Conservation (phyloP, 1,140 invertebrate species). For the Pseudomyrmex pallidus region DNA sequence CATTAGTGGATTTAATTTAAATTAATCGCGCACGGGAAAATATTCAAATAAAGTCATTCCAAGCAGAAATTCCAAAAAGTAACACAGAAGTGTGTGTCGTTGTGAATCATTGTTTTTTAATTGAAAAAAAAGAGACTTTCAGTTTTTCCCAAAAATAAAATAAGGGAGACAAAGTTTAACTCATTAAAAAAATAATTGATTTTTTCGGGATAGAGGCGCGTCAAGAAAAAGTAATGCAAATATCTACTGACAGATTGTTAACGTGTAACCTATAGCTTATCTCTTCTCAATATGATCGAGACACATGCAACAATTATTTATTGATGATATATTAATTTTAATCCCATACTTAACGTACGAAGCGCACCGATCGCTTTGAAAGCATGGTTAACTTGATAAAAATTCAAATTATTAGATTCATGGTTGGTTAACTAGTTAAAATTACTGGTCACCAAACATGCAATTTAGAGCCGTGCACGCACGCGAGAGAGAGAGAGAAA, state of each 20-base stretch:
- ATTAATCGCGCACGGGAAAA: neutral
- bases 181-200: neutral
- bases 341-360: neutral
- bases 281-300: slow-evolving; percentile 4
- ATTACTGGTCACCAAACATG: slow-evolving; percentile 37
- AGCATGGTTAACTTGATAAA: neutral
- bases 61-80: neutral
- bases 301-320: slow-evolving; percentile 6
- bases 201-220: neutral
- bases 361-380: slow-evolving; percentile 21
- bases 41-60: neutral
- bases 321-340: slow-evolving; percentile 21
- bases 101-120: too few relatives aligned
- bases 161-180: neutral
- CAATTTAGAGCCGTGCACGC: slow-evolving; percentile 11
- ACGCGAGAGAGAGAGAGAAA: neutral
- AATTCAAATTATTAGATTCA: neutral
- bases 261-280: neutral
- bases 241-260: neutral
- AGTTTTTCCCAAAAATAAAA: neutral
- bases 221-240: neutral
- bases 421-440: slow-evolving; percentile 27
- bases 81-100: neutral
- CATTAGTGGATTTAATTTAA: neutral
- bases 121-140: too few relatives aligned